Base-by-base conservation (phyloP, 2,797 vertebrate species). In the Semaprochilodus insignis region DNA sequence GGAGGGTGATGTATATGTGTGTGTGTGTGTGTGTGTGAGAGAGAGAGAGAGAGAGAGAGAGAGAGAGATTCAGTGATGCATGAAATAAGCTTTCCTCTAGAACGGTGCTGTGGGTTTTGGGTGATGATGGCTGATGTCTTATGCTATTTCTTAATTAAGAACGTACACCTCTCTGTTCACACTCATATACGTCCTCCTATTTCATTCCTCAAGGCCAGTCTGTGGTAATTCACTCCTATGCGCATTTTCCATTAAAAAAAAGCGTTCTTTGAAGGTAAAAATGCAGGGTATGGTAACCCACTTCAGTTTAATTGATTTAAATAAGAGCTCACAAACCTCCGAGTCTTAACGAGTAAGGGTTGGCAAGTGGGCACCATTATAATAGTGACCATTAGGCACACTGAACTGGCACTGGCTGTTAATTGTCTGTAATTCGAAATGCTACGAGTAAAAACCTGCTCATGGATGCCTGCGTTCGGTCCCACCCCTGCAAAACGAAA, bases 11-110 rank as follows among this genome's bases (percentile, higher is more conserved):
- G 59, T 6, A 6, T 55, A n/a, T 60, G 59, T 25, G n/a, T 11
- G 55, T 16, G 55, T 6, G 54, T 14, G 54, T 14, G 54, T 5
- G 54, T 1, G 14, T 5, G 54, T 5, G 54, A 55, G 54, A 55
- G 55, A 21, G 55, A 57, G 55, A 1, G 55, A 57, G 55, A 19
- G 55, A 57, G 57, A 59, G 57, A 59, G 82, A 55, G 19, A 79
- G 36, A 62, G 55, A 85, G 57, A 52, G 57, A 86, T 82, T 91
- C 91, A 85, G 82, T 91, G 89, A 87, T 91, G 91, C 92, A 91
- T 94, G 92, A 95, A 95, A 94, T 93, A 92, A 92, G 93, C 90
- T 93, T 92, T 91, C 86, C 85, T 51, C 67, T 78, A 88, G 85
- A 90, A 90, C 89, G 88, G 83, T 86, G 85, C 21, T 81, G 62